These are phyloP conservation scores for Lingula anatina DNA, from an alignment of 2,888 invertebrate species.

Conservation along the genomic window DNA sequence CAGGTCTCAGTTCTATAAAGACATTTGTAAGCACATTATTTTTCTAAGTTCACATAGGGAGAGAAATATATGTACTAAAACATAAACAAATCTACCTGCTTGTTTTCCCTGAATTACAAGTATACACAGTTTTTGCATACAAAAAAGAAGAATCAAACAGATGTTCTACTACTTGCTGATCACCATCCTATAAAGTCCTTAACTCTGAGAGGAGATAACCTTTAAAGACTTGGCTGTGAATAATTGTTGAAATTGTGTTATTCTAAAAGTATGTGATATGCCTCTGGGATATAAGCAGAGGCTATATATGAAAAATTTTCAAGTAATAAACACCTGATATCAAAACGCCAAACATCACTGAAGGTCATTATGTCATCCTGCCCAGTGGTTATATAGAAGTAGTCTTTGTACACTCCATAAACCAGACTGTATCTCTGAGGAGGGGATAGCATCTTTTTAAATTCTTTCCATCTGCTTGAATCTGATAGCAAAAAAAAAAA, in stretches of 20 bases:
- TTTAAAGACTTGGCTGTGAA: too few relatives aligned
- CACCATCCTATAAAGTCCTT: not conserved
- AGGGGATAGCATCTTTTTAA: conserved; percentile 6
- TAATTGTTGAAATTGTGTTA: too few relatives aligned
- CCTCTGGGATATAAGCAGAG: too few relatives aligned
- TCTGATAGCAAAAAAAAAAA: not conserved
- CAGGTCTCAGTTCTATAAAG: conserved; percentile 14
- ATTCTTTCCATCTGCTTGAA: conserved; percentile 12
- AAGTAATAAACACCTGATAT: too few relatives aligned
- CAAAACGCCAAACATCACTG: conserved; percentile 21
- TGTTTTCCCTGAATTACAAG: too few relatives aligned
- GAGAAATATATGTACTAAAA: too few relatives aligned
- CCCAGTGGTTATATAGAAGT: conserved; percentile 21
- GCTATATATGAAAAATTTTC: not conserved
- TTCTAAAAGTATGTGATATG: too few relatives aligned
- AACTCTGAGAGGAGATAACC: too few relatives aligned
- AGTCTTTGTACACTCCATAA: conserved; percentile 14
- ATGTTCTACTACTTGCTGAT: not conserved
- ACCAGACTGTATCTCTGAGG: conserved; percentile 16
- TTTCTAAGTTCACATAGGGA: too few relatives aligned
- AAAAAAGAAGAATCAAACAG: not conserved
- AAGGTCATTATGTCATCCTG: conserved; percentile 6
- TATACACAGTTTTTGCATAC: not conserved
- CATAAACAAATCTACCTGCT: too few relatives aligned
- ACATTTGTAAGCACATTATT: not conserved